phyloP scores from a whole-genome alignment of 1,140 invertebrate genomes.

The Heliconius melpomene region DNA sequence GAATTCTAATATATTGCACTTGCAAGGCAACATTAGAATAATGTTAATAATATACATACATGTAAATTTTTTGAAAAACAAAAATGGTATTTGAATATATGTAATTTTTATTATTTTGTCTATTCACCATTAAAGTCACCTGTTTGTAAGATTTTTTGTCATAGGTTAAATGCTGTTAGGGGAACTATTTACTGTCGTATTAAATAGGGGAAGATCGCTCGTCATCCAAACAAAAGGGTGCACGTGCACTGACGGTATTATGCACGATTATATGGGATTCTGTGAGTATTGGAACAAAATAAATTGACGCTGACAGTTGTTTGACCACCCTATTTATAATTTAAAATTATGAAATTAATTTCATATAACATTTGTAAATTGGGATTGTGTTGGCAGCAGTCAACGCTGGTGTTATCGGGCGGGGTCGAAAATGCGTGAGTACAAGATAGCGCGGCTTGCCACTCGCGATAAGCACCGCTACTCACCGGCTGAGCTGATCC shows the following conservation, averaged over 20 bases:
- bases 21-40: not conserved
- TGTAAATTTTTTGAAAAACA: not conserved
- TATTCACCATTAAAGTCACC: not conserved
- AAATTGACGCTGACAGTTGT: not conserved
- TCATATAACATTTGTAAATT: not conserved
- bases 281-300: not conserved
- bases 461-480: conserved; percentile 76
- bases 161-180: conserved; percentile 10
- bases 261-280: not conserved
- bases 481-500: conserved; percentile 79
- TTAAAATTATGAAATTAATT: not conserved
- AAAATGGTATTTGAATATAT: not conserved
- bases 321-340: not conserved
- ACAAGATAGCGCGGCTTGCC: conserved; percentile 73
- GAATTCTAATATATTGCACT: not conserved
- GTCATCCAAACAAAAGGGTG: conserved; percentile 17
- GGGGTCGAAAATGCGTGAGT: conserved; percentile 79
- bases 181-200: conserved; percentile 9
- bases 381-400: conserved; percentile 37
- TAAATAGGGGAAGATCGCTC: conserved; percentile 2
- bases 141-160: conserved; percentile 18
- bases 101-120: not conserved
- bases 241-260: conserved; percentile 21
- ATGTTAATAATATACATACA: not conserved
- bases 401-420: conserved; percentile 69